Evolutionary conservation across 2,797 vertebrate genomes (phyloP), one percentile per base, ranked within the genome.

Genomic region (Macropus fuliginosus): DNA sequence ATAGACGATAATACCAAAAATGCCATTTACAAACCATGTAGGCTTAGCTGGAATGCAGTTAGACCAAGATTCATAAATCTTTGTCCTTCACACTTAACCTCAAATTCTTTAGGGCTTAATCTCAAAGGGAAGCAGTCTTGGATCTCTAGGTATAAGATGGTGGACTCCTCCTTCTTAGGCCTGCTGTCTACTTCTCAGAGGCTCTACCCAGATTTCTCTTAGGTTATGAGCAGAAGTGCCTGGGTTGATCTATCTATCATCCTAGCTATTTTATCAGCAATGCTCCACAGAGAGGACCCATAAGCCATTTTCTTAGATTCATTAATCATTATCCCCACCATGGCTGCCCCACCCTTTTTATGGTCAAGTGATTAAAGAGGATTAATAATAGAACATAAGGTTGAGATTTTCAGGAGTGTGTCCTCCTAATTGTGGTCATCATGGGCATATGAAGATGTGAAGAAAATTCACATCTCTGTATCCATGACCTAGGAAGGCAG

Each of bases 281-380:
- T 11, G 0, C 55, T 87, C 90, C 0, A 0, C 8, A 56, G 87
- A 66, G 55, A 94, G 12, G 0, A 92, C 94, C n/a, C 46, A 56
- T 31, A 93, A 93, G 92, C 92, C 92, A 74, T 6, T 13, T 34
- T 40, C 4, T 14, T 81, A 92, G 66, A 74, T 93, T 96, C 96
- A 93, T 97, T 94, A 97, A 96, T 97, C 97, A 97, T 0, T 5
- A 54, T 89, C 16, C 93, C 55, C n/a, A 93, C 87, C n/a, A 50
- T 31, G 90, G 96, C 97, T 97, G 95, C 94, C 91, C 57, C 90
- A 46, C 97, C 97, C 96, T 96, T 98, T 97, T 97, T 97, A 98
- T 94, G 98, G 97, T 54, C 94, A 97, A 97, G 96, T 93, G 91
- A 90, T 52, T 97, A 62, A 46, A 57, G 95, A 95, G 91, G 95